A percentile compares a stretch with the other conserved stretches of the same genome.
Conservation (phyloP, 1,140 invertebrate genomes). For the Aphelinus atriplicis region DNA sequence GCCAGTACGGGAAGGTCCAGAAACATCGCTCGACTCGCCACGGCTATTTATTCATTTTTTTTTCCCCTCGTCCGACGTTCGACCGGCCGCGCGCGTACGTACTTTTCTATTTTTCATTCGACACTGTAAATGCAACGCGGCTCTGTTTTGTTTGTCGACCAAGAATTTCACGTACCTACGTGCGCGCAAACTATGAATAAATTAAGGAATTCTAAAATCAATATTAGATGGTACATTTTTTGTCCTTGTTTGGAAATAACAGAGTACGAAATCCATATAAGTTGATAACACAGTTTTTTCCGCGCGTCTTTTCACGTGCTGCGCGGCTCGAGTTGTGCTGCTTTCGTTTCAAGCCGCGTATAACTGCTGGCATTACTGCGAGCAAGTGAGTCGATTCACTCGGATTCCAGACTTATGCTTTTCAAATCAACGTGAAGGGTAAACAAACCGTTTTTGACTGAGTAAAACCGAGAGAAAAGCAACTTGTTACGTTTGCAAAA, state of each 20-base stretch:
- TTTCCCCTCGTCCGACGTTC: constrained; percentile 1
- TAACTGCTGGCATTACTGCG: too few relatives aligned
- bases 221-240: constrained; percentile 25
- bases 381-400: neutral
- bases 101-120: constrained; percentile 35
- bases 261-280: constrained; percentile 29
- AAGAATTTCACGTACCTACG: constrained; percentile 2
- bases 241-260: constrained; percentile 11
- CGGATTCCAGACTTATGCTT: neutral
- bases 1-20: neutral
- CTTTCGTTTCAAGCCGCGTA: too few relatives aligned
- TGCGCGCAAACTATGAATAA: constrained; percentile 38
- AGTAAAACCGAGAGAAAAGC: neutral
- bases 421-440: neutral
- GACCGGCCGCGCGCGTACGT: neutral
- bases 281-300: constrained; percentile 10
- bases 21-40: neutral
- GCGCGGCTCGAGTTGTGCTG: neutral
- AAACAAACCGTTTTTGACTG: neutral
- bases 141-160: constrained; percentile 38
- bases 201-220: constrained; percentile 36
- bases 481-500: constrained; percentile 8
- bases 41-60: constrained; percentile 28
- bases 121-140: constrained; percentile 2
- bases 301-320: neutral